Base-by-base conservation (phyloP, 2,113 vertebrate genomes). In the Stomatorhinus ivindoensis region DNA sequence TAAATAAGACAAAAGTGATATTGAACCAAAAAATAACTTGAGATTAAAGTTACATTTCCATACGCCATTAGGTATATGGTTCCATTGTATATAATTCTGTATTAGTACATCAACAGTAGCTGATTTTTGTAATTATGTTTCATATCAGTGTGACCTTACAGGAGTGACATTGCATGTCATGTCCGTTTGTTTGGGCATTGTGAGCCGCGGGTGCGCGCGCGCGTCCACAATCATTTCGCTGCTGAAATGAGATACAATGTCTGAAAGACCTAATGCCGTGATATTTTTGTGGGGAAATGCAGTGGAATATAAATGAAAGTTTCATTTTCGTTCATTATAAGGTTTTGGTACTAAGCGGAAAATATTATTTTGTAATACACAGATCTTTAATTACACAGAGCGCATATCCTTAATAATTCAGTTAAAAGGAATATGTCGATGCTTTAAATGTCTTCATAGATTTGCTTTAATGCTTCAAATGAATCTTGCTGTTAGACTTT, bases 111-210 rank as follows among this genome's bases (percentile, higher is more conserved):
- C n/a, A 46, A 55, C 48, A 27, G 27, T 19, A 87, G n/a, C 4
- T 39, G 50, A 19, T 76, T 51, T 50, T 76, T 50, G 86, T 31
- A 82, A 55, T 53, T 53, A 55, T 51, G 19, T 55, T 42, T 89
- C 47, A 83, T 89, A 47, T 82, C 19, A 42, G 46, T 44, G 31
- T 42, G 73, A 80, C 73, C 73, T 80, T 80, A 80, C 35, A 42
- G 35, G 73, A 73, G 50, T 82, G 88, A 55, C 88, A 76, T 50
- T 87, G 42, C 65, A 82, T 51, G 69, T 87, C 89, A 44, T 31
- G 31, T 89, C 69, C 50, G 35, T 50, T 73, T 76, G 87, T 88
- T 82, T 51, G 73, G 73, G 88, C 89, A 50, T 86, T 44, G 86
- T 27, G 50, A 47, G 69, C 39, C 61, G 76, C 27, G 80, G 87